phyloP scores from a whole-genome alignment of 2,888 invertebrate genomes.

The Candidula unifasciata region DNA sequence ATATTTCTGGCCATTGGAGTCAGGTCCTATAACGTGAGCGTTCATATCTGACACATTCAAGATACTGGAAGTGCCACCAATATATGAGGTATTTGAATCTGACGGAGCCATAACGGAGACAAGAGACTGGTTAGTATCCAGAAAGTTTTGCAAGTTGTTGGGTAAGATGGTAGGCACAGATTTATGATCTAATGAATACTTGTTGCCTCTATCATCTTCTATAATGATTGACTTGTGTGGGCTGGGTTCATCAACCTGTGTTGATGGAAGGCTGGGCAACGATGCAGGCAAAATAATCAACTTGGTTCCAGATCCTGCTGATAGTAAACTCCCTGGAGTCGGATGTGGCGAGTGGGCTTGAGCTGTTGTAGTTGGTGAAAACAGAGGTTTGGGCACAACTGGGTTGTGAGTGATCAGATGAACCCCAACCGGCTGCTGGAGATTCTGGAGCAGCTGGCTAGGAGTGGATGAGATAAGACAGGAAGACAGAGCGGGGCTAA shows the following conservation, averaged over 20 bases:
- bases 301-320: neutral
- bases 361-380: constrained; percentile 15
- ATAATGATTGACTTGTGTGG: constrained; percentile 18
- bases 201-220: constrained; percentile 36
- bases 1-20: constrained; percentile 44
- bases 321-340: neutral
- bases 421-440: neutral
- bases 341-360: constrained; percentile 9
- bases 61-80: neutral
- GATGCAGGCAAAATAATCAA: constrained; percentile 27
- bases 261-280: neutral
- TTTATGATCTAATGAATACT: constrained; percentile 36
- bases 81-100: neutral
- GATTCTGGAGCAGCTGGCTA: neutral
- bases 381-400: neutral
- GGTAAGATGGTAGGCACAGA: constrained; percentile 2
- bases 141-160: constrained; percentile 12
- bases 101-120: neutral
- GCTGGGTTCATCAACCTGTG: neutral
- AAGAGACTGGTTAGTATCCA: neutral
- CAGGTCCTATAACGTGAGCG: constrained; percentile 48
- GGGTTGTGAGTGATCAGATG: constrained; percentile 22
- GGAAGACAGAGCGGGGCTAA: constrained; percentile 15
- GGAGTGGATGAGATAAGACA: constrained; percentile 18
- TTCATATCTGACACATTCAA: constrained; percentile 41